Conservation (phyloP, 2,888 invertebrate genomes). For the Drosophila nigricruria region DNA sequence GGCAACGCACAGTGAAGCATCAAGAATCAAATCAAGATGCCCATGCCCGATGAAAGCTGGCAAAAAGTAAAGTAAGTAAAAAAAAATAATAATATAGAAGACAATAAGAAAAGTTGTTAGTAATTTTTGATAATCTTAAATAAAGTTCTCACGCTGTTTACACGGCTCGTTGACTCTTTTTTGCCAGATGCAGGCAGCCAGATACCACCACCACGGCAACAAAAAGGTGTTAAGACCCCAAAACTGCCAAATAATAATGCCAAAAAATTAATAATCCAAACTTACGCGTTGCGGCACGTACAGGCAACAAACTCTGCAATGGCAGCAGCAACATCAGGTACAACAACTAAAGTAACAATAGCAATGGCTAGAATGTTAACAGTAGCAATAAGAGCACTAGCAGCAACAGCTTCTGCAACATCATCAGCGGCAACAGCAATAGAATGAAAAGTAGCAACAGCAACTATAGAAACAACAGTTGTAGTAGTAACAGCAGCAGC, state of each 20-base stretch:
- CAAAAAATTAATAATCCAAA: slow-evolving; percentile 49
- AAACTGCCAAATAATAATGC: slow-evolving; percentile 52
- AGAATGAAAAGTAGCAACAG: neutral
- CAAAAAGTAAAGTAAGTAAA: neutral
- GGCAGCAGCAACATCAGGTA: slow-evolving; percentile 1
- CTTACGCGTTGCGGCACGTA: slow-evolving; percentile 54
- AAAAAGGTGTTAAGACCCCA: slow-evolving; percentile 55
- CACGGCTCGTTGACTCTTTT: slow-evolving; percentile 75
- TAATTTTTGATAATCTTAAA: slow-evolving; percentile 67
- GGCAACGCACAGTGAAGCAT: slow-evolving; percentile 22
- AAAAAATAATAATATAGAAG: slow-evolving; percentile 1
- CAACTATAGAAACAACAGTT: neutral
- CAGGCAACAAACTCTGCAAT: slow-evolving; percentile 50
- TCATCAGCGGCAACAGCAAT: neutral
- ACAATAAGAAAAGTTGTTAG: slow-evolving; percentile 13
- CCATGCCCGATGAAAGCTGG: slow-evolving; percentile 13
- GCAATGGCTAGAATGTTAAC: slow-evolving; percentile 8
- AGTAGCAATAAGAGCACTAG: neutral
- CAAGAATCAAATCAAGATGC: slow-evolving; percentile 51
- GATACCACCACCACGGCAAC: neutral
- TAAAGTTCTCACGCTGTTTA: slow-evolving; percentile 82
- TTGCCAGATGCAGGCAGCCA: slow-evolving; percentile 49
- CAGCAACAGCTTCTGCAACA: neutral
- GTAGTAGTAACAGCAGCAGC: neutral
- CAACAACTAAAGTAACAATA: neutral